Base-by-base conservation (phyloP, 1,140 invertebrate genomes). In the Araneus ventricosus region DNA sequence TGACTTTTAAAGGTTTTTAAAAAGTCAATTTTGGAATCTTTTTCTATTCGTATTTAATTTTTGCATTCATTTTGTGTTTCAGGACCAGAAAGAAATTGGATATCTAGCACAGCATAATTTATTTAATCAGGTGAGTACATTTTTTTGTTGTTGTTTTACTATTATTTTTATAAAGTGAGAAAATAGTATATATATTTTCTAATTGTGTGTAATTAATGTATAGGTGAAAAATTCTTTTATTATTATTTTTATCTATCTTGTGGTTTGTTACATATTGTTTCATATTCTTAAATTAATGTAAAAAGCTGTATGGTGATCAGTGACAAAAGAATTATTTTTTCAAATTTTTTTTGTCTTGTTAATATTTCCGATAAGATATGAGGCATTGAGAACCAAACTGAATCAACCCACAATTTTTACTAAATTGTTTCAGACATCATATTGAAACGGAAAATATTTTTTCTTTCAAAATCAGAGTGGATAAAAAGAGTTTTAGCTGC, bases 41-140 rank as follows among this genome's bases (percentile, higher is more conserved):
- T 67, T 70, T 17, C 7, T 41, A n/a, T 63, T 45, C 10, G 34
- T 4, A 22, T 88, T 67, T 27, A 17, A 17, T 75, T 24, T 70
- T 75, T 27, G 24, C 20, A 41, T 88, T 27, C 14, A 67, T 82
- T n/a, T 87, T 93, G 4, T 80, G 27, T 75, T 70, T 63, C 6
- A 94, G 88, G 22, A 91, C 61, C 30, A 82, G 41, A 94, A 94
- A 30, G 95, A 96, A 94, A 94, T 97, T 80, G 99, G 98, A 1
- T 99, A 99, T 95, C 96, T 99, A n/a, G 99, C 99, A 4, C 99
- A 99, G 95, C 99, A 99, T 96, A 97, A 98, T 94, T 96, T 99
- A 5, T 99, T 99, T 96, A 97, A 99, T 94, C 99, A 98, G 95
- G 97, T 97, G 95, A 93, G 84, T 94, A 88, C 22, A 34, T 79